Evolutionary conservation across 2,888 invertebrate species (phyloP), one percentile per base, ranked within the genome.

Genomic region (Xanthorhoe designata): DNA sequence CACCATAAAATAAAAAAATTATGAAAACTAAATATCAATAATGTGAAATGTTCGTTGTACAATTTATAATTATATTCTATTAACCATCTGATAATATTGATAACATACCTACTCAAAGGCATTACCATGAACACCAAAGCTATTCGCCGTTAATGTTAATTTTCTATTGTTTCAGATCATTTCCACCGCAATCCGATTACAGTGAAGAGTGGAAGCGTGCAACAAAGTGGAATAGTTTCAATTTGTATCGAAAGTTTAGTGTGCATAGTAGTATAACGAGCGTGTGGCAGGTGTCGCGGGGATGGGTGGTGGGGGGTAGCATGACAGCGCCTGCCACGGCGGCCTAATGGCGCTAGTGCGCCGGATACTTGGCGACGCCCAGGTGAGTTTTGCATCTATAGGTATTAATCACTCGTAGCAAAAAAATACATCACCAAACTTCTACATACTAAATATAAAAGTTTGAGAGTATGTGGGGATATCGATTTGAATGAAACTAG

Each of bases 321-420:
- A 94, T 91, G 94, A 90, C 87, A 87, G 88, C 91, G 85, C 87
- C 85, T 81, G 92, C 90, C 94, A 95, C 92, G 94, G 95, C 94
- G 94, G 96, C 94, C 95, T 96, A 94, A 96, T 97, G 96, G 96
- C 96, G 94, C 95, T 97, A 94, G 97, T 97, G 96, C 96, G 97
- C 92, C 96, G 96, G 86, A 96, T 97, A 90, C 95, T 97, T 86
- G 95, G 96, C 91, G 97, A 97, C 95, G 97, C 97, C 91, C 97
- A 97, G 96, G 96, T 96, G 89, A 93, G 86, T 53, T 24, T 32
- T 49, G 24, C 47, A 47, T 47, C 15, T 47, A 24, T 1, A 32
- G 32, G 32, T 6, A 32, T 15, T 8, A 47, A 13, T 47, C 47
- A 47, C 1, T 42, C 38, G 9, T 42, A 42, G 13, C 13, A 42